Percentiles rank a stretch among this genome's conserved stretches.
phyloP scores from a whole-genome alignment of 2,797 vertebrate species.

The Streptopelia turtur region DNA sequence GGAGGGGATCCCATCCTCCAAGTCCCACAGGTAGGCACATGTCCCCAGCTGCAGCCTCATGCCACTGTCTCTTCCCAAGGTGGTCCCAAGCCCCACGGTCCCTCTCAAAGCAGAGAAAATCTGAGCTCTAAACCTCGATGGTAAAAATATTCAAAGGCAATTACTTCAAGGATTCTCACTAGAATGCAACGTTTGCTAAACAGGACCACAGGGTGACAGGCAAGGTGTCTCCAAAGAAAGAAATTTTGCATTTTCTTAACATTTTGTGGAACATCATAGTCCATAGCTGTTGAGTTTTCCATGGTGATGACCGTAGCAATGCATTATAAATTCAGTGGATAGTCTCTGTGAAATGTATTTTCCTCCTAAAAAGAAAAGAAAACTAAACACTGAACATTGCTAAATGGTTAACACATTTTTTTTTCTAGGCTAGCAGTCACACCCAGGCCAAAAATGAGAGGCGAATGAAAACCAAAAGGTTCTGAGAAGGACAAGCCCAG shows the following conservation, averaged over 20 bases:
- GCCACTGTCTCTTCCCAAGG: accelerated
- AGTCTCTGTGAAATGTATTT: neutral
- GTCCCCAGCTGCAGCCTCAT: neutral
- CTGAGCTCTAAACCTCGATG: neutral
- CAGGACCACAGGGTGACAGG: neutral
- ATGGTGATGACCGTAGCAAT: neutral
- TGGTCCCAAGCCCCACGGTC: neutral
- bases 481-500: neutral
- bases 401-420: accelerated
- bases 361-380: neutral
- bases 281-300: neutral
- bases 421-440: neutral
- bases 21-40: neutral
- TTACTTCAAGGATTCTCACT: neutral
- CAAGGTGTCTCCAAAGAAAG: neutral
- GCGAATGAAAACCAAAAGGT: neutral
- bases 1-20: accelerated
- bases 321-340: neutral
- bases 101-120: neutral
- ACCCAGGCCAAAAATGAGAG: neutral
- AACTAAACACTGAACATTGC: neutral
- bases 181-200: neutral
- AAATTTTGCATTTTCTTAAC: neutral
- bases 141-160: neutral
- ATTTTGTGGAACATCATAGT: neutral